These are phyloP conservation scores for Drosophila mauritiana DNA, from an alignment of 1,140 invertebrate species.

Conservation along the genomic window DNA sequence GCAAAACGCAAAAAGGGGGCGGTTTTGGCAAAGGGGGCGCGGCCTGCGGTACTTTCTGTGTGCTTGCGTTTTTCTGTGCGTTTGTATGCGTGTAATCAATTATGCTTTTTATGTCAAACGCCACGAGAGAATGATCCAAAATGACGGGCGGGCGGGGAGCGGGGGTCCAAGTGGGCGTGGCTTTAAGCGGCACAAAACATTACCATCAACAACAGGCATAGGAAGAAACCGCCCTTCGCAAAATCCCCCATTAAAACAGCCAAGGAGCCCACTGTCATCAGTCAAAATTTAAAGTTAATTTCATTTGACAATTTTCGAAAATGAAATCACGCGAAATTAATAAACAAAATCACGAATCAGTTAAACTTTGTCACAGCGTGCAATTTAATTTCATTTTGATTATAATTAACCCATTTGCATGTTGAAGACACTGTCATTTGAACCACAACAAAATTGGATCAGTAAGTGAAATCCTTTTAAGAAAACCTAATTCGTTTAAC, in stretches of 20 bases:
- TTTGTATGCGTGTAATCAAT: conserved; percentile 65
- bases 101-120: conserved; percentile 74
- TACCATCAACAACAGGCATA: conserved; percentile 40
- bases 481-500: not conserved
- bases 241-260: not conserved
- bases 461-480: not conserved
- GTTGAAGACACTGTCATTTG: not conserved
- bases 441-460: not conserved
- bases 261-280: conserved; percentile 8
- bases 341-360: conserved; percentile 14
- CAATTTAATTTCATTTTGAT: conserved; percentile 56
- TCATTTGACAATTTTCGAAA: conserved; percentile 17
- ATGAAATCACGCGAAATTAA: conserved; percentile 10
- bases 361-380: conserved; percentile 32
- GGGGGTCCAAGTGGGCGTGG: conserved; percentile 5
- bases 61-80: conserved; percentile 1
- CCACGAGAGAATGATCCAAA: conserved; percentile 34
- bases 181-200: conserved; percentile 23
- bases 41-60: conserved; percentile 11
- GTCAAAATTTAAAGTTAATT: conserved; percentile 39
- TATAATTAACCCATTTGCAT: conserved; percentile 64
- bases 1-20: conserved; percentile 10
- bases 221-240: too few species aligned
- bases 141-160: not conserved
- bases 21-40: not conserved